Evolutionary conservation across 2,888 invertebrate species (phyloP).

Genomic region (Petrophora chlorosata): DNA sequence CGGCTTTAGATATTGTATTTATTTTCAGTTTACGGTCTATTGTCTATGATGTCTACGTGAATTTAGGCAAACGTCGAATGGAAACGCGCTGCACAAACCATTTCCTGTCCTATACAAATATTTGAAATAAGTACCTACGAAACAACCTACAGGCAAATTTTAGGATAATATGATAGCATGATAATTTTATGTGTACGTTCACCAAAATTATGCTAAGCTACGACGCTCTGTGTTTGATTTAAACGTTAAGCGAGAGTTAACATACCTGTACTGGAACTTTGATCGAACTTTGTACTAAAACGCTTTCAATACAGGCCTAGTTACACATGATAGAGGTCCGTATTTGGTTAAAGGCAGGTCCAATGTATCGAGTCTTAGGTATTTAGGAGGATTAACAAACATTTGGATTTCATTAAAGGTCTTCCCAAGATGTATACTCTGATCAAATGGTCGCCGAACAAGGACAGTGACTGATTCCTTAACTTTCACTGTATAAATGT

Average conservation of each 20-base stretch:
- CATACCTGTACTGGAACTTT: slow-evolving; percentile 19
- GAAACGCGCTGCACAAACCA: slow-evolving; percentile 49
- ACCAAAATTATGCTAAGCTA: slow-evolving; percentile 37
- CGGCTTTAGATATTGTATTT: too few species aligned
- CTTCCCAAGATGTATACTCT: too few species aligned
- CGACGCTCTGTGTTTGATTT: slow-evolving; percentile 31
- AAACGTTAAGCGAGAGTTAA: slow-evolving; percentile 28
- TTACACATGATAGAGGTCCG: background rate
- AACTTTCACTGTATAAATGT: too few species aligned
- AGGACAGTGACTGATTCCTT: too few species aligned
- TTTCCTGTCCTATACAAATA: slow-evolving; percentile 66
- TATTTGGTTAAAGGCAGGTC: background rate
- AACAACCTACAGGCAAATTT: slow-evolving; percentile 51
- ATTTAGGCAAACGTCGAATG: too few species aligned
- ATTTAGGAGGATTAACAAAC: too few species aligned
- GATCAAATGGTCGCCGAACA: too few species aligned
- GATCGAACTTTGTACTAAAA: slow-evolving; percentile 16
- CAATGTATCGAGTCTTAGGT: too few species aligned
- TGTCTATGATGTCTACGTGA: too few species aligned
- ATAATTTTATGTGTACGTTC: slow-evolving; percentile 40
- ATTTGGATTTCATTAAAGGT: too few species aligned
- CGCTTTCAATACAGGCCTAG: background rate
- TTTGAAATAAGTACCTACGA: slow-evolving; percentile 62
- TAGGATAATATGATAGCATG: slow-evolving; percentile 48
- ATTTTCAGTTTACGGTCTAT: too few species aligned